phyloP scores from a whole-genome alignment of 2,113 vertebrate species.

The Tinamus guttatus region DNA sequence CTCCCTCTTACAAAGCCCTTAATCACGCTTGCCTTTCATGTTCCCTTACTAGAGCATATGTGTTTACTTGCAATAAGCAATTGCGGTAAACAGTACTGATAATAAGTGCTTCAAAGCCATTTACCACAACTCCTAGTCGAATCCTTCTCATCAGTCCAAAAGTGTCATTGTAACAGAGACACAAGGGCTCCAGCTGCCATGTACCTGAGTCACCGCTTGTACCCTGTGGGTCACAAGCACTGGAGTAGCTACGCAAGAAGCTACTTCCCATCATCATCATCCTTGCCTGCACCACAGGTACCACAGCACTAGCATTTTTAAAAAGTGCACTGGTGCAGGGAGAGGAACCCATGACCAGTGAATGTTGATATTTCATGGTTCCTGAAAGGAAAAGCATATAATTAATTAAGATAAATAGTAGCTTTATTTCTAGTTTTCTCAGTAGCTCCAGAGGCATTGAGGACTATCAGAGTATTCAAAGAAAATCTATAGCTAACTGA shows the following conservation, averaged over 20 bases:
- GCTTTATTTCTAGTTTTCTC: not conserved
- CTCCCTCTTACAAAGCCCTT: not conserved
- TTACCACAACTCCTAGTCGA: not conserved
- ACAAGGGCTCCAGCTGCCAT: not conserved
- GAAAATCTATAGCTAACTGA: not conserved
- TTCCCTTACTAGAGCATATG: not conserved
- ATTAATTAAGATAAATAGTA: slow-evolving; percentile 11
- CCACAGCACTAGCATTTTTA: not conserved
- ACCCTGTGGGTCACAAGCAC: not conserved
- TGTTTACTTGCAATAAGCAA: not conserved
- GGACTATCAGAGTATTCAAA: not conserved
- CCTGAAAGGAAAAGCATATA: not conserved
- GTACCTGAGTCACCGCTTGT: not conserved
- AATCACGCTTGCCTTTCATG: not conserved
- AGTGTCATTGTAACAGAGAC: not conserved
- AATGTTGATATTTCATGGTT: not conserved
- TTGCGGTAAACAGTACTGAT: not conserved
- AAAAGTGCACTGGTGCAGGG: not conserved
- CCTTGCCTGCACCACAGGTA: not conserved
- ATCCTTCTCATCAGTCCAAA: not conserved
- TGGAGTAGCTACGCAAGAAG: not conserved
- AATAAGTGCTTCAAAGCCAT: not conserved
- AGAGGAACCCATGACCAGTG: not conserved
- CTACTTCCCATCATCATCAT: not conserved
- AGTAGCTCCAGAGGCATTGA: not conserved